Evolutionary conservation across 1,140 invertebrate species (phyloP).

Genomic region (Calliphora vicina): DNA sequence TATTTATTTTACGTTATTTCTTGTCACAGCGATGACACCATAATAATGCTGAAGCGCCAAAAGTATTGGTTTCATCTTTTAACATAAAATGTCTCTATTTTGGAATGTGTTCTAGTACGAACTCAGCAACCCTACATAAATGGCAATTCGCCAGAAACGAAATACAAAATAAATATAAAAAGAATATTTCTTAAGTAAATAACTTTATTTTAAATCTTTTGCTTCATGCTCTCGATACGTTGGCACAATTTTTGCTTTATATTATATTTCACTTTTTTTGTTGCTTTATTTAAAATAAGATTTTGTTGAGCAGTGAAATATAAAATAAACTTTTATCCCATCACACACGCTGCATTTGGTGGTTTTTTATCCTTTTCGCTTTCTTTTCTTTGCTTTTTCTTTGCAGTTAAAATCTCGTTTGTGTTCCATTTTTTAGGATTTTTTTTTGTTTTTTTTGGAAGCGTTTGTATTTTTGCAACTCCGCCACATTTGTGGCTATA

Average conservation of each 20-base stretch:
- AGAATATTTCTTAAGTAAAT: background rate
- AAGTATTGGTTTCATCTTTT: background rate
- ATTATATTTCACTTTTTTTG: background rate
- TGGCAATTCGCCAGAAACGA: background rate
- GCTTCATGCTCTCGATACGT: background rate
- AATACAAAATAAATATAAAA: background rate
- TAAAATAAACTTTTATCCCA: constrained; percentile 31
- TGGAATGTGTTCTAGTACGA: background rate
- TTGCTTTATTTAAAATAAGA: background rate
- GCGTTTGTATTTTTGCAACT: too few relatives aligned
- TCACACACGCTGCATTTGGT: constrained; percentile 27
- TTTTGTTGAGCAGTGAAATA: constrained; percentile 16
- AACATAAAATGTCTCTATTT: constrained; percentile 3
- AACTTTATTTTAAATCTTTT: background rate
- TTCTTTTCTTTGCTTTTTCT: background rate
- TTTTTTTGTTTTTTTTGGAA: too few relatives aligned
- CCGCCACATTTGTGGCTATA: background rate
- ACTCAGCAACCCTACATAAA: background rate
- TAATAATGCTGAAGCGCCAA: background rate
- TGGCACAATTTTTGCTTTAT: background rate
- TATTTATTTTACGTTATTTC: background rate
- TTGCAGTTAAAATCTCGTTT: background rate
- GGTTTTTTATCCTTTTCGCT: background rate
- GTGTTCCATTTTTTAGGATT: background rate
- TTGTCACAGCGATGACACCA: background rate